Base-by-base conservation (phyloP, 2,113 vertebrate species). In the Leptobrachium ailaonicum region DNA sequence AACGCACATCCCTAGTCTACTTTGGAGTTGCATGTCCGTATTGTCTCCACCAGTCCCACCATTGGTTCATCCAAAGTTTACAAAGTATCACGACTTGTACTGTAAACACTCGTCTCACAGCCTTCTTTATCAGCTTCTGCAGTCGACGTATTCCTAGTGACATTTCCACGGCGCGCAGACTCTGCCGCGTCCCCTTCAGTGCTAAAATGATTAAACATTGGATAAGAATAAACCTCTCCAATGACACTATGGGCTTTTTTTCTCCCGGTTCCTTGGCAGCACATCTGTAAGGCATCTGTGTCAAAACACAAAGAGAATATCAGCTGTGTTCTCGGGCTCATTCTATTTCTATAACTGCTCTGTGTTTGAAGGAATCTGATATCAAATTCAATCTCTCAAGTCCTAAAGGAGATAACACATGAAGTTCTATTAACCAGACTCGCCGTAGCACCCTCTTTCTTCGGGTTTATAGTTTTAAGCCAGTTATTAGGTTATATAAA, bases 261-360 rank as follows among this genome's bases (percentile, higher is more conserved):
- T 66, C 3, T 40, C n/a, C 14, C 62, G 32, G 32, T 50, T 50
- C 47, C 47, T 9, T 6, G 62, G 62, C 62, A 64, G 13, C 3
- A 20, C 68, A n/a, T 71, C 68, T 71, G 43, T 71, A n/a, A 50
- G 8, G 44, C 43, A 50, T 13, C 68, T 47, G 68, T 50, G 68
- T 50, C 68, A 64, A 64, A 64, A 64, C 32, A 64, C 62, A 20
- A 64, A 64, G 62, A 20, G 62, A 13, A 64, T 40, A 40, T 40
- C 62, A 10, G 32, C 62, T 40, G 20, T 71, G n/a, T 71, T n/a
- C 8, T 43, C 44, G 13, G 9, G 6, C 8, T 71, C 45, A 50
- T 14, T 71, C 43, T 71, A 2, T 68, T 44, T 71, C 44, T 71
- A 32, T 14, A 43, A 50, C 68, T 20, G 6, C 14, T 47, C 6